Conservation (phyloP, 2,888 invertebrate genomes). For the Lasioglossum lativentre region DNA sequence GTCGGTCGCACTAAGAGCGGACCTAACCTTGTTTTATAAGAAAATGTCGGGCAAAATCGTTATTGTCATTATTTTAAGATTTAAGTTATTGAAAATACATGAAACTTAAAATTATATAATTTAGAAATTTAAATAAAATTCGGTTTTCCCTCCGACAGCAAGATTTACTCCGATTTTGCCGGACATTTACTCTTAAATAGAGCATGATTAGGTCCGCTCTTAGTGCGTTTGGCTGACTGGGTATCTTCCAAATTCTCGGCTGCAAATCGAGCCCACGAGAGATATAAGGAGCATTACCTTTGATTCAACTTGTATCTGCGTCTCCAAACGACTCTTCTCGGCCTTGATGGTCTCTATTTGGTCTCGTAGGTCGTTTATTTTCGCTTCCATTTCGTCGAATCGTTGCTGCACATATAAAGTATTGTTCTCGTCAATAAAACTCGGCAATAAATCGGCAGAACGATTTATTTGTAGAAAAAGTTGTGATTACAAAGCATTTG, state of each 20-base stretch:
- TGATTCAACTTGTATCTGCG: constrained; percentile 79
- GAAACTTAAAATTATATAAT: no score
- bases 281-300: constrained; percentile 73
- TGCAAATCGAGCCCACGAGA: not conserved
- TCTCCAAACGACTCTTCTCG: constrained; percentile 80
- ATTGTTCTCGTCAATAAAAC: constrained; percentile 76
- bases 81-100: no score
- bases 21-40: no score
- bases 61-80: no score
- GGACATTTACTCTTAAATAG: no score
- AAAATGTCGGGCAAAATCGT: no score
- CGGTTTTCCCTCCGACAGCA: no score
- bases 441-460: constrained; percentile 60
- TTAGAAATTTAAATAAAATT: no score
- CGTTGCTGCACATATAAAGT: constrained; percentile 81
- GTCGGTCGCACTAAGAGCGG: no score
- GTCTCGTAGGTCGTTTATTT: constrained; percentile 81
- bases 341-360: constrained; percentile 81
- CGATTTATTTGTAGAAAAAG: constrained; percentile 73
- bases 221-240: no score
- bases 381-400: constrained; percentile 83
- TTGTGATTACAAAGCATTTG: constrained; percentile 68
- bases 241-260: not conserved
- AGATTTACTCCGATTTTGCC: no score
- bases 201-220: no score